These are phyloP conservation scores for Parus major DNA, from an alignment of 2,113 vertebrate genomes.

Conservation along the genomic window DNA sequence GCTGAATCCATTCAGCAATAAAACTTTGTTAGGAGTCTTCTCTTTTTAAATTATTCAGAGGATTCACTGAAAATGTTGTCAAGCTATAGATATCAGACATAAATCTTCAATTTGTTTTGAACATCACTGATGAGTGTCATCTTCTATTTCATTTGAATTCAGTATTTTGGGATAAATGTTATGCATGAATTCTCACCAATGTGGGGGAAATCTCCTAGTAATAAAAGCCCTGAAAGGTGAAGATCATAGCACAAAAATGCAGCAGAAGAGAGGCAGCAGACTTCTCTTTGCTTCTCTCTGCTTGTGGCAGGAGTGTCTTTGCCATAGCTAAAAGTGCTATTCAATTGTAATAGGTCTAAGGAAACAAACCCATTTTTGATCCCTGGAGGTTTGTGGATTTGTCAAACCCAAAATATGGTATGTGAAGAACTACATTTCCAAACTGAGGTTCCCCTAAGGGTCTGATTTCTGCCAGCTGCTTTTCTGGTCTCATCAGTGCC, in stretches of 20 bases:
- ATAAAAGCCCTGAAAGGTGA: neutral
- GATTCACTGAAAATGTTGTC: neutral
- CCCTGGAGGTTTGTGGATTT: neutral
- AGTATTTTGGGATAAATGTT: neutral
- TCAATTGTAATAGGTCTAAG: neutral
- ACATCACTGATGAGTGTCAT: neutral
- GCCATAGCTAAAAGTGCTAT: neutral
- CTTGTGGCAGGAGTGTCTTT: neutral
- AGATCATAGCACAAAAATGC: neutral
- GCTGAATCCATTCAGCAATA: neutral
- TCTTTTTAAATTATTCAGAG: neutral
- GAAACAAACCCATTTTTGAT: neutral
- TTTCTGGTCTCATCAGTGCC: neutral
- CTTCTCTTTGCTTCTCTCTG: neutral
- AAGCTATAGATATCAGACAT: neutral
- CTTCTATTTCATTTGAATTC: neutral
- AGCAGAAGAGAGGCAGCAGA: neutral
- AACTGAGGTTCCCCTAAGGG: neutral
- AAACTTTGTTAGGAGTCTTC: neutral
- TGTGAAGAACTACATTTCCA: neutral
- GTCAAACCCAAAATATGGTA: neutral
- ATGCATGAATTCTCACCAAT: neutral
- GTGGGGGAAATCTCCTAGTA: neutral
- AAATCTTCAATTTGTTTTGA: neutral
- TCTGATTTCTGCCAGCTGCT: neutral